Evolutionary conservation across 2,797 vertebrate species (phyloP).

Genomic region (Chiloscyllium punctatum): DNA sequence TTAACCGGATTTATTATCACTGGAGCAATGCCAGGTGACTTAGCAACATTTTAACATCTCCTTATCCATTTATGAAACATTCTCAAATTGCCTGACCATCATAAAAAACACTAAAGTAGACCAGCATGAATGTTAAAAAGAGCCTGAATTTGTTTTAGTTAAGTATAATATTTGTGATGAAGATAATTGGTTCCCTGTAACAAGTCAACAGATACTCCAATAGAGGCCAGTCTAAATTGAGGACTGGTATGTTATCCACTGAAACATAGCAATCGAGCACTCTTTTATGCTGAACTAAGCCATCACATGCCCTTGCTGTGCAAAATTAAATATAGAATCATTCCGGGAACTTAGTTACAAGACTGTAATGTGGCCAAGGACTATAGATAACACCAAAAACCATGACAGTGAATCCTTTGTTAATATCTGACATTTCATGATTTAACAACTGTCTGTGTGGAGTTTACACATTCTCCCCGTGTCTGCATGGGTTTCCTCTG

Average conservation of each 20-base stretch:
- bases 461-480: too few relatives aligned
- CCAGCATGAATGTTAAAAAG: too few relatives aligned
- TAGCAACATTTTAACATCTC: neutral
- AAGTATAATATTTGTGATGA: neutral
- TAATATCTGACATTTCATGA: neutral
- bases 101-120: neutral
- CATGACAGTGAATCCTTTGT: neutral
- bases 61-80: neutral
- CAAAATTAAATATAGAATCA: conserved; percentile 2
- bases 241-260: neutral
- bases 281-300: conserved; percentile 1
- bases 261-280: neutral
- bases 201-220: neutral
- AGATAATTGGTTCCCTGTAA: neutral
- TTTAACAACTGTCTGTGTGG: neutral
- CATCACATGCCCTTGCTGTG: neutral
- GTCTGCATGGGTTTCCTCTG: too few relatives aligned
- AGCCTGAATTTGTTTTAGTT: neutral
- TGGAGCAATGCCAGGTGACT: neutral
- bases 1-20: neutral
- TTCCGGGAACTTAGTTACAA: neutral
- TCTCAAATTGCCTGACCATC: neutral
- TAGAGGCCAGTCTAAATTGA: conserved; percentile 5
- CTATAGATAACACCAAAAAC: neutral
- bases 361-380: neutral